A percentile compares a stretch with the other conserved stretches of the same genome.
phyloP scores from a whole-genome alignment of 2,113 vertebrate species.

The Tetraodon nigroviridis region DNA sequence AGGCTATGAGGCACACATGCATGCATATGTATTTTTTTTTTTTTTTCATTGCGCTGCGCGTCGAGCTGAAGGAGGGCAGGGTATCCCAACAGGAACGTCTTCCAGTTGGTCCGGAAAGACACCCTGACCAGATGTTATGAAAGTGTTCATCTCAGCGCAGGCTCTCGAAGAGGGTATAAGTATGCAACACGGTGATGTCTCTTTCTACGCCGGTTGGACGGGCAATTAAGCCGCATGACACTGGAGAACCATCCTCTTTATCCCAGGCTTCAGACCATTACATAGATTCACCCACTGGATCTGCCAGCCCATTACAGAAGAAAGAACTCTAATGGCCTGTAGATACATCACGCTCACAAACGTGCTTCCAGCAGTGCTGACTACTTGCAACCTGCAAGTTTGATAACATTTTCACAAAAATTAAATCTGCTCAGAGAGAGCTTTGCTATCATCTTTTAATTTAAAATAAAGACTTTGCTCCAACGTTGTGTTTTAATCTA shows the following conservation, averaged over 20 bases:
- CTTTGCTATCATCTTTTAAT: conserved; percentile 4
- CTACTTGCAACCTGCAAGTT: conserved; percentile 15
- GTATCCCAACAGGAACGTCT: conserved; percentile 49
- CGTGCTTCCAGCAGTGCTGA: conserved; percentile 20
- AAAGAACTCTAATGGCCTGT: conserved; percentile 55
- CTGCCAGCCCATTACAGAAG: conserved; percentile 51
- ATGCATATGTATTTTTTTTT: conserved; percentile 17
- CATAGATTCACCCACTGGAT: conserved; percentile 61
- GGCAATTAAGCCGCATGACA: conserved; percentile 74
- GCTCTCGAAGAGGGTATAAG: conserved; percentile 56
- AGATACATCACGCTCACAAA: conserved; percentile 53
- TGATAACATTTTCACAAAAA: conserved; percentile 10
- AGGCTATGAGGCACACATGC: conserved; percentile 13
- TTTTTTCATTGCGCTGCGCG: conserved; percentile 16
- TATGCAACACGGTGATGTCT: conserved; percentile 69
- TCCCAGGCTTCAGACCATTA: conserved; percentile 60
- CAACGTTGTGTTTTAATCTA: conserved; percentile 10
- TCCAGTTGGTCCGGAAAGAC: conserved; percentile 66
- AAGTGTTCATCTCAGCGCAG: conserved; percentile 72
- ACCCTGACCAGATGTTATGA: conserved; percentile 73
- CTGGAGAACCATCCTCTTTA: conserved; percentile 63
- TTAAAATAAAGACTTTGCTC: background rate
- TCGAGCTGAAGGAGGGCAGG: conserved; percentile 40
- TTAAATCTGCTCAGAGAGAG: conserved; percentile 9
- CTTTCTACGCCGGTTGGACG: conserved; percentile 63